These are phyloP conservation scores for Staurois parvus DNA, from an alignment of 2,797 vertebrate species.

Conservation along the genomic window DNA sequence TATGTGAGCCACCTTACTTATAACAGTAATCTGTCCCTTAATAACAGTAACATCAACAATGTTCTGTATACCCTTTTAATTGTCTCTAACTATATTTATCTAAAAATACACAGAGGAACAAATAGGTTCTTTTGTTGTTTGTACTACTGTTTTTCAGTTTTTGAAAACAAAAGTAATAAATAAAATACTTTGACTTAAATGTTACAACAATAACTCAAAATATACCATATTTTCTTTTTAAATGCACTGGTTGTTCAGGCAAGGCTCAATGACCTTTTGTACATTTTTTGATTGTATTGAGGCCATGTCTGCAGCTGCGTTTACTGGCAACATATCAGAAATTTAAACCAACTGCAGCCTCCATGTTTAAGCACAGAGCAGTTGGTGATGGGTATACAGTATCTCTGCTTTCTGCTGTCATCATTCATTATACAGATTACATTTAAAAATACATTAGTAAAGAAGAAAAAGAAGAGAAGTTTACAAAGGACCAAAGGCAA, in stretches of 20 bases:
- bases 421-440: background rate
- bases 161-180: no score
- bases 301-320: slow-evolving; percentile 56
- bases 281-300: slow-evolving; percentile 51
- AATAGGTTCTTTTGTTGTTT: background rate
- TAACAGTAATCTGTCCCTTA: background rate
- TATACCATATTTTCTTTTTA: background rate
- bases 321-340: slow-evolving; percentile 52
- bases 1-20: background rate
- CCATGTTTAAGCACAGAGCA: slow-evolving; percentile 30
- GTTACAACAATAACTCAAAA: background rate
- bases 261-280: slow-evolving; percentile 53
- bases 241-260: slow-evolving; percentile 42
- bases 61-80: background rate
- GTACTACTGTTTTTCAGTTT: background rate
- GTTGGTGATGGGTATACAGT: slow-evolving; percentile 23
- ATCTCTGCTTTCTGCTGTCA: background rate
- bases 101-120: background rate
- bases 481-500: background rate
- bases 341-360: slow-evolving; percentile 41
- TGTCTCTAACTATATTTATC: background rate
- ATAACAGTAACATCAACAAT: background rate
- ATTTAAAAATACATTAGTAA: background rate
- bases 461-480: background rate
- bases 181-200: background rate